Evolutionary conservation across 2,888 invertebrate genomes (phyloP), one percentile per base, ranked within the genome.

Genomic region (Eudasyphora cyanicolor): DNA sequence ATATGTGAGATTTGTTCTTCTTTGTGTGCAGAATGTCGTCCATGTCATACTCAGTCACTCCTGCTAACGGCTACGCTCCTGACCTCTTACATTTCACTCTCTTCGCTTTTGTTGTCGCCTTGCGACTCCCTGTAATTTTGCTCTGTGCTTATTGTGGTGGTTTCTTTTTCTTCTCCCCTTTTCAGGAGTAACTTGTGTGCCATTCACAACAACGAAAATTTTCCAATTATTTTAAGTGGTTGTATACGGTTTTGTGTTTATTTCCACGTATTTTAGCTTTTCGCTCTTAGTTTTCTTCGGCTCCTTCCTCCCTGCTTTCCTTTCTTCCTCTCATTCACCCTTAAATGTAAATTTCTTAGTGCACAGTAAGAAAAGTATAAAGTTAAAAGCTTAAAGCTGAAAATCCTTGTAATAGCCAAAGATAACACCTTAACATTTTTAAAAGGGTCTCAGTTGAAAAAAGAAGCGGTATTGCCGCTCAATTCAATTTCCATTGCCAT

Each of bases 181-280:
- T n/a, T n/a, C n/a, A n/a, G n/a, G n/a, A n/a, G n/a, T n/a, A n/a
- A n/a, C n/a, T 38, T 42, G 42, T 67, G 42, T 14, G 38, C n/a
- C 42, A 67, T 19, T 19, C 42, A 67, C 21, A 67, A 35, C 42
- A 67, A 67, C 67, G 24, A 75, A 78, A 76, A 38, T 79, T 84
- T 83, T 80, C 83, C 84, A 84, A 84, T 84, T 84, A 84, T 78
- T 82, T 79, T 79, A 82, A 82, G 82, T 82, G 79, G 84, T 81
- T 84, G 75, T 81, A 80, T 80, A 62, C 70, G 69, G 74, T 74
- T 60, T 29, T 79, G 51, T 77, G 70, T 79, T 74, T 45, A 42
- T 71, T 74, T 74, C 62, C 77, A 69, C 51, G 62, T 57, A 19
- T 67, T 54, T 54, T 54, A 60, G 57, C 73, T 60, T 73, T 60